Percentiles rank a stretch among this genome's conserved stretches.
Conservation (phyloP, 92 coral and sea anemone species). For the Phenganax subtilis region DNA sequence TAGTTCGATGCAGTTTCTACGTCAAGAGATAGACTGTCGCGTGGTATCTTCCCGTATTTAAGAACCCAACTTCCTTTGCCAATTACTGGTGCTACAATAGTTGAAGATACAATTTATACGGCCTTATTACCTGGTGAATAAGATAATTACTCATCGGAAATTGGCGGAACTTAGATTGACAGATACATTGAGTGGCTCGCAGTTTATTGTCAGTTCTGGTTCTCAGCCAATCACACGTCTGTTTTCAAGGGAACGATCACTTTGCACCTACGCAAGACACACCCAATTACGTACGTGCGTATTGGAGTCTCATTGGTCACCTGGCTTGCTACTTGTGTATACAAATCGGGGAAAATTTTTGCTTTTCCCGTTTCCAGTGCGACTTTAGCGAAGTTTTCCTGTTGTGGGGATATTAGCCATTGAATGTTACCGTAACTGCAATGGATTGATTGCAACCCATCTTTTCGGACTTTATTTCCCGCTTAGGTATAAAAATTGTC, state of each 20-base stretch:
- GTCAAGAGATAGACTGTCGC: slow-evolving; percentile 2
- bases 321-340: not conserved
- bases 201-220: slow-evolving; percentile 51
- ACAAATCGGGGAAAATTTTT: too few species aligned
- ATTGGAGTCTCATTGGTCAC: slow-evolving; percentile 50
- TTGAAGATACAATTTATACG: slow-evolving; percentile 35
- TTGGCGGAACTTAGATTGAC: slow-evolving; percentile 88
- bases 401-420: too few species aligned
- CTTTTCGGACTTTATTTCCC: too few species aligned
- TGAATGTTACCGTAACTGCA: too few species aligned
- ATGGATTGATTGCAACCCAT: too few species aligned
- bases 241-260: slow-evolving; percentile 74
- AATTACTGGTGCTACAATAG: slow-evolving; percentile 42
- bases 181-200: slow-evolving; percentile 81
- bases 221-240: slow-evolving; percentile 73
- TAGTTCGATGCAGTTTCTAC: not conserved
- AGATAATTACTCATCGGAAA: slow-evolving; percentile 53
- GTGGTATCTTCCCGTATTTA: slow-evolving; percentile 29
- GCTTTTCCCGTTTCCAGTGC: too few species aligned
- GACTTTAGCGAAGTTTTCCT: too few species aligned
- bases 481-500: too few species aligned
- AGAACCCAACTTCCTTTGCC: slow-evolving; percentile 38
- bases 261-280: slow-evolving; percentile 95
- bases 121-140: slow-evolving; percentile 47
- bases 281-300: slow-evolving; percentile 89